Conservation (phyloP, 2,113 vertebrate species). For the Psettodes erumei region DNA sequence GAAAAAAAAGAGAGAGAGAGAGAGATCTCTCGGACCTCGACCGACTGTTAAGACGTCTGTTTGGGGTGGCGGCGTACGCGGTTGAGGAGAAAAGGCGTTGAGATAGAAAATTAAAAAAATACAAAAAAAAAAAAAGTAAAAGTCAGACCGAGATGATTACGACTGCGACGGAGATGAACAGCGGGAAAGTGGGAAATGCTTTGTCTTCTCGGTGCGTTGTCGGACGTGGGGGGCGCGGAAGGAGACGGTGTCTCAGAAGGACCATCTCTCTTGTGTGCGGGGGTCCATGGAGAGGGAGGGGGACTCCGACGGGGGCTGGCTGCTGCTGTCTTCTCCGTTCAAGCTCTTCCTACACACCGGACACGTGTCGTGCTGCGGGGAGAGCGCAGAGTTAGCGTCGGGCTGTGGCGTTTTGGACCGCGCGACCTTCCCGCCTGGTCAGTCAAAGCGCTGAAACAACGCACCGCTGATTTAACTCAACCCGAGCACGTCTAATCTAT, state of each 20-base stretch:
- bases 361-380: conserved; percentile 94
- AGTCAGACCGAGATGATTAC: conserved; percentile 61
- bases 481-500: not conserved
- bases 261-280: conserved; percentile 92
- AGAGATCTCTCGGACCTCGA: conserved; percentile 28
- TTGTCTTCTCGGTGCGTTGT: conserved; percentile 39
- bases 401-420: too few relatives aligned
- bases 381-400: conserved; percentile 42
- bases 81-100: conserved; percentile 62
- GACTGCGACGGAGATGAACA: conserved; percentile 54
- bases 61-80: conserved; percentile 32
- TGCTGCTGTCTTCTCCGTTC: conserved; percentile 91
- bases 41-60: conserved; percentile 56
- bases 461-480: not conserved
- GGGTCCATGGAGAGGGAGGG: conserved; percentile 86
- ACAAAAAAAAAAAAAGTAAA: conserved; percentile 54
- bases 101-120: conserved; percentile 64
- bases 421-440: not conserved
- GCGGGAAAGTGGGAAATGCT: conserved; percentile 47
- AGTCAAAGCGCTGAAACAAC: not conserved
- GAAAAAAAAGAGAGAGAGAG: conserved; percentile 21
- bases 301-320: conserved; percentile 80
- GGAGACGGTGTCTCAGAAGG: conserved; percentile 86
- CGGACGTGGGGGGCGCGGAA: conserved; percentile 46
- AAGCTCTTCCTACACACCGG: conserved; percentile 97